These are phyloP conservation scores for Galeopterus variegatus DNA, from an alignment of 2,113 vertebrate species.

Conservation along the genomic window DNA sequence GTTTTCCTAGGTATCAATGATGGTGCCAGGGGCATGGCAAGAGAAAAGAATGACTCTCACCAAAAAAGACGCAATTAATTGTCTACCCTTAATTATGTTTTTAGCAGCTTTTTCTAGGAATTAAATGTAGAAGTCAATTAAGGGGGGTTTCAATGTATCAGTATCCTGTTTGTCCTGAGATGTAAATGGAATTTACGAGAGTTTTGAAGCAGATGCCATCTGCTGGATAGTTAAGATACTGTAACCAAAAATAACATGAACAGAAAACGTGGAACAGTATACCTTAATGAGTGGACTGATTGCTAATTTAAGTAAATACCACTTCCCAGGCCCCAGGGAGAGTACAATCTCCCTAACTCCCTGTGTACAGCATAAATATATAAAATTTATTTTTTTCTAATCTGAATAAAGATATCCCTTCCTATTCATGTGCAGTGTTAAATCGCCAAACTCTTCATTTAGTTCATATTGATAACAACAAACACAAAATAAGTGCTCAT, in stretches of 20 bases:
- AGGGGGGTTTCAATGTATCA: slow-evolving; percentile 54
- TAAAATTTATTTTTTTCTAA: slow-evolving; percentile 1
- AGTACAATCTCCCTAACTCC: not conserved
- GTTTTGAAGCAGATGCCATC: slow-evolving; percentile 88
- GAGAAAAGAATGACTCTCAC: not conserved
- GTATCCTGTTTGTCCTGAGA: slow-evolving; percentile 75
- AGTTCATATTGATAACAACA: not conserved
- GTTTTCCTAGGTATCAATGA: slow-evolving; percentile 39
- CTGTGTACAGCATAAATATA: not conserved
- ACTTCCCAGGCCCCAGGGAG: not conserved
- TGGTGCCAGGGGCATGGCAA: not conserved
- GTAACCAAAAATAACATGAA: slow-evolving; percentile 57
- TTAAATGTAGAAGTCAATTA: slow-evolving; percentile 56
- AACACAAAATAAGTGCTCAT: not conserved
- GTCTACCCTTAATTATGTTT: slow-evolving; percentile 59
- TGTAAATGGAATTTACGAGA: slow-evolving; percentile 76
- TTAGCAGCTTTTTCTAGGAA: slow-evolving; percentile 33
- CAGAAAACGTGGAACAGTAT: slow-evolving; percentile 45
- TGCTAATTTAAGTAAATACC: slow-evolving; percentile 29
- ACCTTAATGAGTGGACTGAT: not conserved
- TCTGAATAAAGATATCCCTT: not conserved
- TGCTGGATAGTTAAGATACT: slow-evolving; percentile 86
- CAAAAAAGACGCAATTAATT: slow-evolving; percentile 9
- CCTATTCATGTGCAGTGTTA: not conserved
- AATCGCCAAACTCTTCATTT: not conserved